Percentiles rank a stretch among this genome's conserved stretches.
These are phyloP conservation scores for Miltochrista miniata DNA, from an alignment of 2,888 invertebrate genomes.

Conservation along the genomic window DNA sequence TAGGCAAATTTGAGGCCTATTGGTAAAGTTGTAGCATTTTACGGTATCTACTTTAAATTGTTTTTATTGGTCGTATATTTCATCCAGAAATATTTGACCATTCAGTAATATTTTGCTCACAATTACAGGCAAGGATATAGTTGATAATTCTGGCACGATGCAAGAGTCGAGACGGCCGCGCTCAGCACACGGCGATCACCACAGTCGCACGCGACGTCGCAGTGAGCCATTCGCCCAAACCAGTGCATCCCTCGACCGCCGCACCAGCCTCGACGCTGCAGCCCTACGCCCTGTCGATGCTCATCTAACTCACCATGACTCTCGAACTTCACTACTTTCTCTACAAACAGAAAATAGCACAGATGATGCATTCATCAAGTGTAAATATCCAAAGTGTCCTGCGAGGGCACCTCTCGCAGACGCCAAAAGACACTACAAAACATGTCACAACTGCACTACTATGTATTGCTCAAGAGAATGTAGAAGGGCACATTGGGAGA, in stretches of 20 bases:
- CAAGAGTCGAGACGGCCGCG: slow-evolving; percentile 69
- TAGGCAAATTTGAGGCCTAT: too few relatives aligned
- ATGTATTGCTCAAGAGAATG: slow-evolving; percentile 97
- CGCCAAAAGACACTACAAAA: slow-evolving; percentile 93
- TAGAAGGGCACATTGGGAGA: slow-evolving; percentile 95
- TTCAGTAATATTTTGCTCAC: slow-evolving; percentile 5
- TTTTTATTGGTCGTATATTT: neutral
- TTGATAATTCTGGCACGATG: slow-evolving; percentile 78
- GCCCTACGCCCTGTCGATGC: slow-evolving; percentile 64
- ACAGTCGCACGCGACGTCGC: slow-evolving; percentile 61
- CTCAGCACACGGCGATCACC: slow-evolving; percentile 68
- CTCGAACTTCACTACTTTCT: slow-evolving; percentile 73
- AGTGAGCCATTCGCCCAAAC: slow-evolving; percentile 71
- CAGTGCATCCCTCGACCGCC: slow-evolving; percentile 72
- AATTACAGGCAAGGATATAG: slow-evolving; percentile 82
- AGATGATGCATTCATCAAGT: slow-evolving; percentile 85
- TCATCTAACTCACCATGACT: slow-evolving; percentile 64
- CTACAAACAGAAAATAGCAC: slow-evolving; percentile 75
- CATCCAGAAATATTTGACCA: neutral
- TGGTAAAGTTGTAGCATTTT: too few relatives aligned
- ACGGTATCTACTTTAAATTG: slow-evolving; percentile 7
- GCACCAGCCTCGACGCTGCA: slow-evolving; percentile 85
- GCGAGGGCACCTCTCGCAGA: slow-evolving; percentile 88
- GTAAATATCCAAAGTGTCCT: slow-evolving; percentile 92
- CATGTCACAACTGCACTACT: slow-evolving; percentile 97